Evolutionary conservation across 2,113 vertebrate genomes (phyloP).

Genomic region (Gopherus flavomarginatus): DNA sequence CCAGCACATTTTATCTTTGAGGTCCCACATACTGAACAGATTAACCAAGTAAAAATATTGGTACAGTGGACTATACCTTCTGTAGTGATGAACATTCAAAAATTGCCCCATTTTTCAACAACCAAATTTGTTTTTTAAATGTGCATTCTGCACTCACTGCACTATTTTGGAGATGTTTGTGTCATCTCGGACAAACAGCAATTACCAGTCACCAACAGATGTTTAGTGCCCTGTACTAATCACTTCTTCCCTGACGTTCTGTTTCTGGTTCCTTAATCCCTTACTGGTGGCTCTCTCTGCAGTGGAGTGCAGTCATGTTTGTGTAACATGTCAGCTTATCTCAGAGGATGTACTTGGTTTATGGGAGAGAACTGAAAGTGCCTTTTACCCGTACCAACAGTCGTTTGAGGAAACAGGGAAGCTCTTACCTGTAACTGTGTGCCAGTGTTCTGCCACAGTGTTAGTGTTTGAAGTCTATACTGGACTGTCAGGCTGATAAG

Average conservation of each 20-base stretch:
- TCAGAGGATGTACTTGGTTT: neutral
- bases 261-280: neutral
- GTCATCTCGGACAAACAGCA: neutral
- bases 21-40: neutral
- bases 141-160: neutral
- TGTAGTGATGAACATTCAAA: neutral
- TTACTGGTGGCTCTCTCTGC: neutral
- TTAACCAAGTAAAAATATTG: neutral
- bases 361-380: neutral
- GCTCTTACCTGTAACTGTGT: neutral
- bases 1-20: neutral
- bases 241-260: neutral
- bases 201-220: neutral
- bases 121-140: neutral
- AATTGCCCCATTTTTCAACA: neutral
- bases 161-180: neutral
- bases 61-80: neutral
- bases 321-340: neutral
- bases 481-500: neutral
- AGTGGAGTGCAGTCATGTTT: fast-evolving
- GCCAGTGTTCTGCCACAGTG: neutral
- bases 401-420: neutral
- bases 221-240: neutral
- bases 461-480: neutral
- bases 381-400: neutral